Percentiles rank a stretch among this genome's conserved stretches.
Evolutionary conservation across 2,113 vertebrate genomes (phyloP).

Genomic region (Sander vitreus): DNA sequence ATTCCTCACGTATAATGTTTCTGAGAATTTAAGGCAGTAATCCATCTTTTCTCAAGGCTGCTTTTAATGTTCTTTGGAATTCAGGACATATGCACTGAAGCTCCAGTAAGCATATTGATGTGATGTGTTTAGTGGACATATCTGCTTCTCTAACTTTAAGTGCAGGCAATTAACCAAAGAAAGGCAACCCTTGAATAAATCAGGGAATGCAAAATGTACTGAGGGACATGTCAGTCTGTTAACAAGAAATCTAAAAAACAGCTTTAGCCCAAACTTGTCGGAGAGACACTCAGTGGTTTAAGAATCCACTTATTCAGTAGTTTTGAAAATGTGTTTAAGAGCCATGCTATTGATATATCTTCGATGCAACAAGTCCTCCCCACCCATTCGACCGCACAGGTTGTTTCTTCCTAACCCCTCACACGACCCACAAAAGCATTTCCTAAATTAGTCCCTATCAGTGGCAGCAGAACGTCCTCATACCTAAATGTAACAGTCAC

Average conservation of each 20-base stretch:
- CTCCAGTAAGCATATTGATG: conserved; percentile 13
- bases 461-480: too few species aligned
- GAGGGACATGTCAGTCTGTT: conserved; percentile 6
- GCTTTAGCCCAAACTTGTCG: neutral
- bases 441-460: too few species aligned
- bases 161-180: conserved; percentile 19
- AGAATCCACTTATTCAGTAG: neutral
- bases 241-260: neutral
- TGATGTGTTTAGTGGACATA: conserved; percentile 2
- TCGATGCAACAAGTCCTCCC: too few species aligned
- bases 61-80: neutral
- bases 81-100: conserved; percentile 12
- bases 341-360: too few species aligned
- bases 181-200: conserved; percentile 2
- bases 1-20: conserved; percentile 4
- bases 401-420: too few species aligned
- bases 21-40: neutral
- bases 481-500: too few species aligned
- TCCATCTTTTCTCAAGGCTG: neutral
- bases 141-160: conserved; percentile 1
- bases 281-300: neutral
- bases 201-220: neutral
- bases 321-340: neutral
- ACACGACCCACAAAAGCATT: too few species aligned
- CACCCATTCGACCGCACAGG: neutral